Conservation (phyloP, 1,140 invertebrate genomes). For the Lepidurus couesii region DNA sequence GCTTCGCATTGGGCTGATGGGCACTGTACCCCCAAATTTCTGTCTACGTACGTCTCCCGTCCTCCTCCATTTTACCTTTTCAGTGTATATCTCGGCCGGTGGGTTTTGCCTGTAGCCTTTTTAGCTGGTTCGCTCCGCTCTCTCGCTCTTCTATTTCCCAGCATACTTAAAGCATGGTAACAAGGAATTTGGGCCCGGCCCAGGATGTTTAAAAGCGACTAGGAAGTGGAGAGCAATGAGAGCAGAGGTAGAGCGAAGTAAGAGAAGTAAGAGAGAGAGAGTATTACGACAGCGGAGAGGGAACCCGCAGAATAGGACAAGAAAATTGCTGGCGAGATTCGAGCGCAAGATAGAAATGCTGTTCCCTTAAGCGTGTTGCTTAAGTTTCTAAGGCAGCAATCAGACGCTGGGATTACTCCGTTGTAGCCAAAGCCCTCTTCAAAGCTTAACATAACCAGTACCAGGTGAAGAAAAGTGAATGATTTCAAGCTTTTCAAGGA, state of each 20-base stretch:
- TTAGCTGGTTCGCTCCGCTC: too few species aligned
- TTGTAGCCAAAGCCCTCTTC: neutral
- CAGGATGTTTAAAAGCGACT: neutral
- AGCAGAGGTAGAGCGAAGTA: neutral
- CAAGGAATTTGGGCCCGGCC: neutral
- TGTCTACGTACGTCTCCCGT: neutral
- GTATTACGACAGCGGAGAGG: too few species aligned
- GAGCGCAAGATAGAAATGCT: neutral
- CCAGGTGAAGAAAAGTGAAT: slow-evolving; percentile 15
- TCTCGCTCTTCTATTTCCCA: neutral
- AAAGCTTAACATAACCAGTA: slow-evolving; percentile 5
- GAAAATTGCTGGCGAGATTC: neutral
- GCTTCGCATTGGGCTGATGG: neutral
- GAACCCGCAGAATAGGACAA: neutral
- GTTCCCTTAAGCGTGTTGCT: slow-evolving; percentile 13
- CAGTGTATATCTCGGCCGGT: too few species aligned
- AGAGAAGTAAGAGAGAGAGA: too few species aligned
- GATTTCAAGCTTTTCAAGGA: slow-evolving; percentile 8
- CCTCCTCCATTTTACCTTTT: too few species aligned
- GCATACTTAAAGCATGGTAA: neutral
- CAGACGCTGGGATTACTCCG: slow-evolving; percentile 16
- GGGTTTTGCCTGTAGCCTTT: too few species aligned
- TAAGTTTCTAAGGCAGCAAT: slow-evolving; percentile 22
- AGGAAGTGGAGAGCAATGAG: neutral
- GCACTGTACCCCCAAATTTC: neutral